Conservation (phyloP, 2,888 invertebrate genomes). For the Tiliacea citrago region DNA sequence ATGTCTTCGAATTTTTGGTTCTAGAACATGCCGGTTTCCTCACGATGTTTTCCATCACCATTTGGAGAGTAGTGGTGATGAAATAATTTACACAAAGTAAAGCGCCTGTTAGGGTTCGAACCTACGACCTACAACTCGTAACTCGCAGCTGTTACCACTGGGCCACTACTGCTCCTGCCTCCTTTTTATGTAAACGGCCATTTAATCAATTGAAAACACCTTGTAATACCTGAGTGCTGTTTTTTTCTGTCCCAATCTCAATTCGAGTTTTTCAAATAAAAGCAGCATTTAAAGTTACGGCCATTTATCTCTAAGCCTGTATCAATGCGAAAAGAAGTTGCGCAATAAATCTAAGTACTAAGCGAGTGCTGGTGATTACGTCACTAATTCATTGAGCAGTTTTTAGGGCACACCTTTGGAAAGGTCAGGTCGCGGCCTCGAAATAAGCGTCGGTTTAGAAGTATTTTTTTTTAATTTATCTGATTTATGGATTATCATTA, state of each 20-base stretch:
- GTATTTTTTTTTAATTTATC: conserved; percentile 13
- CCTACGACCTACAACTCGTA: no score
- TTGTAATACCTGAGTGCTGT: conserved; percentile 2
- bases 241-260: conserved; percentile 7
- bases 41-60: no score
- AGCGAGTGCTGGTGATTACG: conserved; percentile 54
- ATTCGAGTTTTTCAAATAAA: conserved; percentile 50
- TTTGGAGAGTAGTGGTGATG: no score
- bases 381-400: conserved; percentile 58
- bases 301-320: conserved; percentile 62
- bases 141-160: no score
- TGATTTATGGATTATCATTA: conserved; percentile 9
- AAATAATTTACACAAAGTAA: no score
- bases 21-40: no score
- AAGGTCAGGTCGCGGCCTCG: conserved; percentile 30
- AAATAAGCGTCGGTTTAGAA: conserved; percentile 21
- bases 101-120: no score
- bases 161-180: no score
- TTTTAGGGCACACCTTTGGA: conserved; percentile 49
- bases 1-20: no score
- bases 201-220: conserved; percentile 3
- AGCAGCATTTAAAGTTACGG: conserved; percentile 59
- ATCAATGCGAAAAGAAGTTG: conserved; percentile 68
- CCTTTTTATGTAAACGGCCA: no score
- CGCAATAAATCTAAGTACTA: conserved; percentile 63